Percentiles rank a stretch among this genome's conserved stretches.
phyloP scores from a whole-genome alignment of 2,888 invertebrate genomes.

The Linnaemya tessellans region DNA sequence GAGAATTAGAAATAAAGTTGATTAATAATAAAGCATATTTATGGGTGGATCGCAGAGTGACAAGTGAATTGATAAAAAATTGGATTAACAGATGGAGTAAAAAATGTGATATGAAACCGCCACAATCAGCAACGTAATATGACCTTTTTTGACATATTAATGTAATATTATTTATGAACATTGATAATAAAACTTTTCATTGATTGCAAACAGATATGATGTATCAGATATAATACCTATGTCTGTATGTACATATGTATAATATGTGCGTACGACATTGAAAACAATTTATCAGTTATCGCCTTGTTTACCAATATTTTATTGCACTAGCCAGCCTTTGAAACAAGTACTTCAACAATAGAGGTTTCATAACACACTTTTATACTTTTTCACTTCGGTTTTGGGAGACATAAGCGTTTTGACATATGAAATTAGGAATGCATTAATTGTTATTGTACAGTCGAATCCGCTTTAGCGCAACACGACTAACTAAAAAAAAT shows the following conservation, averaged over 20 bases:
- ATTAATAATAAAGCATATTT: conserved; percentile 27
- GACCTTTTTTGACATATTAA: background rate
- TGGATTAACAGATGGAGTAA: background rate
- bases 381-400: no score
- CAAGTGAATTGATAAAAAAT: background rate
- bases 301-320: background rate
- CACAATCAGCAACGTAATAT: background rate
- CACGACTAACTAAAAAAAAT: no score
- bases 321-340: background rate
- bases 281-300: background rate
- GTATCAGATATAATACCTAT: no score
- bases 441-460: no score
- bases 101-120: background rate
- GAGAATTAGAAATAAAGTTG: background rate
- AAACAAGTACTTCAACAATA: background rate
- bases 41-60: background rate
- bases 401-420: no score
- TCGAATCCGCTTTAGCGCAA: no score
- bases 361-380: background rate
- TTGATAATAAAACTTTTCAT: background rate
- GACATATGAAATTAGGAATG: no score
- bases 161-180: background rate
- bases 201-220: background rate
- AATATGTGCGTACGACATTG: background rate
- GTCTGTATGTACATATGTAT: no score